Base-by-base conservation (phyloP, 2,797 vertebrate species). In the Lates japonicus region DNA sequence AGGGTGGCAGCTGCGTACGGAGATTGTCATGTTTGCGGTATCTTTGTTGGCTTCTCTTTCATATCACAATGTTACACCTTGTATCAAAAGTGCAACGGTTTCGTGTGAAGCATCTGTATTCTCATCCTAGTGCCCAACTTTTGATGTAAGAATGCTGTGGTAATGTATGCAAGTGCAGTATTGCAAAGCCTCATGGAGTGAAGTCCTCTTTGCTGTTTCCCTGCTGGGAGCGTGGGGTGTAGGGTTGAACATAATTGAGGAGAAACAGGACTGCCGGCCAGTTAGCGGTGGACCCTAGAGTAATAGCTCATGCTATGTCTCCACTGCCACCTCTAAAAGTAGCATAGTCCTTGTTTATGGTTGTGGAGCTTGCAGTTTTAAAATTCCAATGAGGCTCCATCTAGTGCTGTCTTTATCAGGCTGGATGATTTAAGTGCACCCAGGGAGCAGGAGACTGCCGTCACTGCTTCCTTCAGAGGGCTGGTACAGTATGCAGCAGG, bases 341-440 rank as follows among this genome's bases (percentile, higher is more conserved):
- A 81, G 76, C 76, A 77, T 49, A n/a, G 19, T 46, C 51, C 74
- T 86, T 88, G 88, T 94, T 93, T 91, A 88, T 70, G 76, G 82
- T 52, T 75, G 82, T 78, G 75, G 64, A 71, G 80, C 69, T 81
- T 61, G 70, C 69, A 37, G 74, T 83, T 93, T 93, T 91, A 83
- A 85, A 93, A 93, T 94, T 91, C 92, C 89, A 87, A 86, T 80
- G 84, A 91, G 89, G 84, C 87, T 79, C 46, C 58, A 70, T 83
- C 44, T 55, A 29, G 69, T 35, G 20, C 29, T 7, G 79, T 86
- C 85, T 92, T 89, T 84, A 91, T 90, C 88, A 82, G 88, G 52
- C 57, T 14, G 71, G 83, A 90, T 86, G 88, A 90, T 92, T 94
- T 86, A 89, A 88, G 91, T 74, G 83, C 83, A 70, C 75, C 68